These are phyloP conservation scores for Semaprochilodus insignis DNA, from an alignment of 2,797 vertebrate species.

Conservation along the genomic window DNA sequence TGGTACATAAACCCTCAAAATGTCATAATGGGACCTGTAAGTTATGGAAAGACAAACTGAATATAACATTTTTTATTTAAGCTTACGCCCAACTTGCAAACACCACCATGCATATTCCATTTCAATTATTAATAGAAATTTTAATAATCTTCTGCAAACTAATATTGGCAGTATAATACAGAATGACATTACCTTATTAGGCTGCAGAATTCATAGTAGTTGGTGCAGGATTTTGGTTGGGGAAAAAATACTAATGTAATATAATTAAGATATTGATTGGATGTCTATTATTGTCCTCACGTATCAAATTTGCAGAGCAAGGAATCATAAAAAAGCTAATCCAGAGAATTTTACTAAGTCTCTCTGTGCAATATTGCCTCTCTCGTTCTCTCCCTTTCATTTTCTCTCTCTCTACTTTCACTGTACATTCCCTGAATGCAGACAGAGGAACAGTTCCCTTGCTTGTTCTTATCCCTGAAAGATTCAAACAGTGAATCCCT, in stretches of 20 bases:
- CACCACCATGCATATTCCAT: not conserved
- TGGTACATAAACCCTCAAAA: too few species aligned
- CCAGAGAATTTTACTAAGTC: not conserved
- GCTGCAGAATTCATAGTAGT: not conserved
- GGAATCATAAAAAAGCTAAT: not conserved
- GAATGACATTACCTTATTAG: not conserved
- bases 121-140: not conserved
- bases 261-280: not conserved
- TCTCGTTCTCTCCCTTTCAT: not conserved
- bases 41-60: too few species aligned
- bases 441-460: too few species aligned
- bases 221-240: not conserved
- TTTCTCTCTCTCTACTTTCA: not conserved
- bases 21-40: too few species aligned
- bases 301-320: not conserved
- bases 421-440: too few species aligned
- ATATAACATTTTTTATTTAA: too few species aligned
- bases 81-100: too few species aligned
- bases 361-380: not conserved
- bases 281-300: not conserved
- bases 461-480: too few species aligned
- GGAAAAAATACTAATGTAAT: not conserved
- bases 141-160: not conserved
- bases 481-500: too few species aligned
- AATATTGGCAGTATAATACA: not conserved